phyloP scores from a whole-genome alignment of 2,888 invertebrate genomes.

The Tortricodes alternella region DNA sequence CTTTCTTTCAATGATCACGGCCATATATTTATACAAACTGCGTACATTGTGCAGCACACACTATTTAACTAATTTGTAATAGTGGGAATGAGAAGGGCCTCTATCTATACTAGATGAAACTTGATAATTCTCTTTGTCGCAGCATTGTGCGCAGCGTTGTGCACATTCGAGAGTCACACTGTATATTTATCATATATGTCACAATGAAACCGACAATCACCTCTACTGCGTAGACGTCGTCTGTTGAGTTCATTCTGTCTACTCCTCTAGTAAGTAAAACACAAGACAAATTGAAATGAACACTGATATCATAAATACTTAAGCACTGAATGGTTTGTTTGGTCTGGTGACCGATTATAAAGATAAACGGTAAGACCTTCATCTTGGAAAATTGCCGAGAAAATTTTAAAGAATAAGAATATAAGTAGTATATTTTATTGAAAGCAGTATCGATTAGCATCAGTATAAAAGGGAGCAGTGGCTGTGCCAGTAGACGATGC shows the following conservation, averaged over 20 bases:
- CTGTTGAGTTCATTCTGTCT: neutral
- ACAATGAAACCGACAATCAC: neutral
- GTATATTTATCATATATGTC: neutral
- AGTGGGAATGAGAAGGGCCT: too few relatives aligned
- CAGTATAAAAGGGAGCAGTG: neutral
- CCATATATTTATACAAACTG: too few relatives aligned
- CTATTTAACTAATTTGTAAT: too few relatives aligned
- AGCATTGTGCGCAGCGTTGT: neutral
- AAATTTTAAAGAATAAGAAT: neutral
- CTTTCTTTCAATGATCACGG: too few relatives aligned
- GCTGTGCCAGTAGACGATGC: slow-evolving; percentile 4
- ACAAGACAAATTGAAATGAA: neutral
- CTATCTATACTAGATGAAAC: neutral
- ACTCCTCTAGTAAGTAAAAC: neutral
- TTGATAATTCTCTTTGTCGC: neutral
- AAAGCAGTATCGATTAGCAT: neutral
- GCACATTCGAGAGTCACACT: neutral
- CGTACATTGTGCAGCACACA: too few relatives aligned
- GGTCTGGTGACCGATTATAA: too few relatives aligned
- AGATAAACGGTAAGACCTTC: too few relatives aligned
- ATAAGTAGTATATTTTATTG: neutral
- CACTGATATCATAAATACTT: too few relatives aligned
- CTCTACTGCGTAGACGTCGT: neutral
- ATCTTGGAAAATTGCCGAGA: neutral
- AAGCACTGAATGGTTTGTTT: too few relatives aligned